Conservation (phyloP, 1,140 invertebrate genomes). For the Ooceraea biroi region DNA sequence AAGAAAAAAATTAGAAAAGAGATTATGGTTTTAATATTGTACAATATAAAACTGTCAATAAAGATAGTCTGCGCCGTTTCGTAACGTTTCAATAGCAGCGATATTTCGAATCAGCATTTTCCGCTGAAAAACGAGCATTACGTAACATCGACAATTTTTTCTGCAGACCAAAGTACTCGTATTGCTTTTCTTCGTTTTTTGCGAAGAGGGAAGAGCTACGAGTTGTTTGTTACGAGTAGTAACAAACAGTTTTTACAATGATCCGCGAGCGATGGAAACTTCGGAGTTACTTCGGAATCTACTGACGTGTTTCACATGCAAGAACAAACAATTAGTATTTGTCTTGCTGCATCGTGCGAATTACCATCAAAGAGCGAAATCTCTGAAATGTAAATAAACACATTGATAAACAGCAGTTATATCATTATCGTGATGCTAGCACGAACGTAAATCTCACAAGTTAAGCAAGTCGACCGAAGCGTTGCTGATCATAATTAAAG, state of each 20-base stretch:
- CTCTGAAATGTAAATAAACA: constrained; percentile 40
- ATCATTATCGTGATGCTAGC: background rate
- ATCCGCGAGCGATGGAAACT: background rate
- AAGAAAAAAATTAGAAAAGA: background rate
- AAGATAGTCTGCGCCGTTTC: background rate
- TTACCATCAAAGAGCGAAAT: constrained; percentile 34
- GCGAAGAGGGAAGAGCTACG: background rate
- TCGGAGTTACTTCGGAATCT: background rate
- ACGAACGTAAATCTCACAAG: background rate
- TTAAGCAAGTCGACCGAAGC: constrained; percentile 49
- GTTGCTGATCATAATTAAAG: constrained; percentile 69
- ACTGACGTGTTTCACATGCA: constrained; percentile 1
- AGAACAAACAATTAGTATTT: constrained; percentile 44
- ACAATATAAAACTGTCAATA: background rate
- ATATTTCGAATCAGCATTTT: constrained; percentile 1
- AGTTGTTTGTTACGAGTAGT: background rate
- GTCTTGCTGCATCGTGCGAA: constrained; percentile 12
- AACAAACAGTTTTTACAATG: constrained; percentile 26
- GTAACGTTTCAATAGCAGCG: constrained; percentile 25
- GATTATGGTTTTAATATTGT: background rate
- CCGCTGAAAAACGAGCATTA: constrained; percentile 10
- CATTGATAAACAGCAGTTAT: constrained; percentile 34
- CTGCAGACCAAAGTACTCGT: background rate
- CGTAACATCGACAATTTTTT: constrained; percentile 2
- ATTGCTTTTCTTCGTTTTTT: background rate